Evolutionary conservation across 2,797 vertebrate genomes (phyloP).

Genomic region (Macropus fuliginosus): DNA sequence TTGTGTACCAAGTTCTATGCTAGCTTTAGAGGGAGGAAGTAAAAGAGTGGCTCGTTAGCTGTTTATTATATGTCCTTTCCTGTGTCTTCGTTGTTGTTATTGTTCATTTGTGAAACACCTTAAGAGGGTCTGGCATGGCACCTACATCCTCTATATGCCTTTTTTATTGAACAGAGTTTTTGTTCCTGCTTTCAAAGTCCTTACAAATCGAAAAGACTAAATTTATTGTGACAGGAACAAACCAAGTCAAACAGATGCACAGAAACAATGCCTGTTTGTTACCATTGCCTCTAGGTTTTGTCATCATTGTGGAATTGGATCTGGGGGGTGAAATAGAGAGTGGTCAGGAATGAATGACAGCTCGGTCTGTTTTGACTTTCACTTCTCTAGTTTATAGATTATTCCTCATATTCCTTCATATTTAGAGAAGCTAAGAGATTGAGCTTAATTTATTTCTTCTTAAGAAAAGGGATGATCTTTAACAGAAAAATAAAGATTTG

Average conservation of each 20-base stretch:
- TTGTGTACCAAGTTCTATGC: conserved; percentile 58
- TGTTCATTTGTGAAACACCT: conserved; percentile 72
- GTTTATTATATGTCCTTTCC: conserved; percentile 8
- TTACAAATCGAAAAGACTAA: conserved; percentile 62
- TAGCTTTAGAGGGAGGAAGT: conserved; percentile 56
- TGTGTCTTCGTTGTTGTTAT: conserved; percentile 66
- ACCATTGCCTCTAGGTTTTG: conserved; percentile 59
- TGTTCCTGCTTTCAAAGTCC: conserved; percentile 44
- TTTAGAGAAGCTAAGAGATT: neutral
- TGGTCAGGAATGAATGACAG: neutral
- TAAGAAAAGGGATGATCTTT: neutral
- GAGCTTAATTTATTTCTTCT: neutral
- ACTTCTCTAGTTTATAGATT: neutral
- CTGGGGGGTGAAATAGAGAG: neutral
- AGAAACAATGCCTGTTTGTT: conserved; percentile 37
- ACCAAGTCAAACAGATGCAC: conserved; percentile 51
- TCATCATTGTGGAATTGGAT: conserved; percentile 43
- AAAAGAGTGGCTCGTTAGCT: conserved; percentile 68
- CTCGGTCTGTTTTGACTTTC: neutral
- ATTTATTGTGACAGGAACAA: conserved; percentile 27
- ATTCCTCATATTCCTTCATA: neutral
- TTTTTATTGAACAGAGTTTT: conserved; percentile 62
- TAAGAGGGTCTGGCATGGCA: conserved; percentile 58
- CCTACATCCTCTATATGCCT: conserved; percentile 62
- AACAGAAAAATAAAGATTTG: neutral